Percentiles rank a stretch among this genome's conserved stretches.
Evolutionary conservation across 2,797 vertebrate species (phyloP).

Genomic region (Paratrypauchen microcephalus): DNA sequence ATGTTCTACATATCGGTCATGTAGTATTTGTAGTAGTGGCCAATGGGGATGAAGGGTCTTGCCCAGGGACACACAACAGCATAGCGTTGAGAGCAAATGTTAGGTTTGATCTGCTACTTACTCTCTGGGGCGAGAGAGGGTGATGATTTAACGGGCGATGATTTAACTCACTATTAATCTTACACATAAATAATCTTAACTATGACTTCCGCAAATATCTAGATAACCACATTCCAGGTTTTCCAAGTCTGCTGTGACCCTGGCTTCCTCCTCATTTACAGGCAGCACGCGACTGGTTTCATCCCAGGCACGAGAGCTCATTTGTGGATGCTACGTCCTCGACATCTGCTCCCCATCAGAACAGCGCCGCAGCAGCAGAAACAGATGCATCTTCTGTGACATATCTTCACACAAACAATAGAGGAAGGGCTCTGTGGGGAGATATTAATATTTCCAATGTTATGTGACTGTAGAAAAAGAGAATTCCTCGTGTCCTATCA

Average conservation of each 20-base stretch:
- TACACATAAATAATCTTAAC: no score
- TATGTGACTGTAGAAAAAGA: constrained; percentile 13
- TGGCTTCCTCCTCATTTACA: constrained; percentile 51
- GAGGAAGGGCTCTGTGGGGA: constrained; percentile 12
- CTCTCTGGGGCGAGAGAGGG: no score
- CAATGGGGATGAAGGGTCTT: neutral
- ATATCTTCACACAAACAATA: constrained; percentile 33
- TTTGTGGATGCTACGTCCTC: constrained; percentile 40
- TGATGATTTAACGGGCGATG: no score
- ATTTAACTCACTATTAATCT: no score
- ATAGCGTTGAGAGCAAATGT: no score
- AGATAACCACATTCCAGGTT: neutral
- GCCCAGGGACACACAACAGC: neutral
- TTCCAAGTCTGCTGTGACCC: neutral
- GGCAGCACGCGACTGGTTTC: constrained; percentile 41
- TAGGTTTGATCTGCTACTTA: no score
- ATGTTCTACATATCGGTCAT: no score
- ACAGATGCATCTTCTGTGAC: constrained; percentile 41
- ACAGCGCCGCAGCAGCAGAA: constrained; percentile 26
- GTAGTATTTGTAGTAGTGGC: no score
- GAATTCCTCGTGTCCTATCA: constrained; percentile 11
- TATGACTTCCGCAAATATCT: no score
- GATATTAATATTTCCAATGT: constrained; percentile 31
- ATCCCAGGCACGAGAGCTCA: constrained; percentile 24
- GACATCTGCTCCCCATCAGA: constrained; percentile 63